Base-by-base conservation (phyloP, 2,797 vertebrate genomes). In the Apogon talboti region DNA sequence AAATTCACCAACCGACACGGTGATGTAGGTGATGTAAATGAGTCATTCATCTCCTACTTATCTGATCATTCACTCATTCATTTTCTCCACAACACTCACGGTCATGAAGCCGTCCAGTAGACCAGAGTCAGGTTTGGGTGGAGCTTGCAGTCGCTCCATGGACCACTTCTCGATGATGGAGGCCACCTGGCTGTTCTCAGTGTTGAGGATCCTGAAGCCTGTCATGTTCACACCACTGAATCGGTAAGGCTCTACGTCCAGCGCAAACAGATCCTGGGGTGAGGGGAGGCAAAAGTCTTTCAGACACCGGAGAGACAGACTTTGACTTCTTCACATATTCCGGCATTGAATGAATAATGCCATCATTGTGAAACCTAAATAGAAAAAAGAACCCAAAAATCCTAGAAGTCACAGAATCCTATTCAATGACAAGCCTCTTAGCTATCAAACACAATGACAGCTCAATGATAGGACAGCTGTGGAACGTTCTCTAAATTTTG, bases 221-320 rank as follows among this genome's bases (percentile, higher is more conserved):
- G 97, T 99, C 96, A 99, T 96, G 78, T 98, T 98, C 46, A 99
- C 97, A 4, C 98, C 98, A 1, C 96, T 98, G 92, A 96, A 98
- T 74, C 96, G 94, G 72, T 99, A 99, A 38, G 96, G 95, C 79
- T 98, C 97, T 81, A 99, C 93, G 51, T 99, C 96, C 74, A 99
- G 90, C 0, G 97, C 98, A 87, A 98, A 98, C 67, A 99, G 92
- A 90, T 99, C 98, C 98, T 99, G 10, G 11, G 53, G 52, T 66
- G 11, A 66, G 7, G 15, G 21, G 21, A 66, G 7, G 15, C 3
- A 41, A 40, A 50, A 28, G 0, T 12, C 3, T 42, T 75, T n/a
- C 11, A 38, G 12, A 11, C 0, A 14, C 4, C 15, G 3, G n/a
- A 33, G 18, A 42, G 15, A 37, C 11, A 14, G 28, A 47, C 38